Evolutionary conservation across 1,140 invertebrate species (phyloP), one percentile per base, ranked within the genome.

Genomic region (Riptortus pedestris): DNA sequence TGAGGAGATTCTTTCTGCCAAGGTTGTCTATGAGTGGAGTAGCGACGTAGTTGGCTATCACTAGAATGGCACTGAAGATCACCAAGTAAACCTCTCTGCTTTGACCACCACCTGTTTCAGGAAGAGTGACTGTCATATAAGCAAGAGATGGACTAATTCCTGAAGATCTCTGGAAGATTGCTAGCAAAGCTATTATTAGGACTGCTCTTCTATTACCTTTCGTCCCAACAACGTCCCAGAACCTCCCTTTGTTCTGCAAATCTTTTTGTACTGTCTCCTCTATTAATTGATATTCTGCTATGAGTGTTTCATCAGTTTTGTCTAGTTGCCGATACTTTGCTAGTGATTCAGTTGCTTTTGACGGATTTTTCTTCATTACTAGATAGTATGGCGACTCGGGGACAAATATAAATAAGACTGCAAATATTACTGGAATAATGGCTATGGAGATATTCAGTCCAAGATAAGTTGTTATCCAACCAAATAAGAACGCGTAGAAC

Each of bases 351-450:
- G 81, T 72, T 0, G 89, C 89, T 2, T 83, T 81, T 5, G 79
- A 73, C 29, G 78, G 78, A 16, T 80, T 77, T 70, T 79, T 77
- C 69, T 81, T 81, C 7, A 76, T 74, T 0, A 89, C 73, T 33
- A 85, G 75, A 66, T 81, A 89, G 61, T 83, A 84, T 0, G 91
- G 91, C 28, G 87, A 87, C 71, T 95, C 92, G 0, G 91, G 90
- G 76, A 92, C 85, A 52, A 84, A 81, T 7, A 81, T 58, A 75
- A 87, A 86, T 67, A 85, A 82, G 0, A 80, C 62, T 0, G 87
- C 69, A 73, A 90, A 87, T 0, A 83, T 24, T 0, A 83, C 68
- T 0, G 85, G 85, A 38, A 86, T 70, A 0, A 79, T 57, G 0
- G 81, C 80, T 62, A 85, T 86, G 20, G 84, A 69, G 2, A 85